Percentiles rank a stretch among this genome's conserved stretches.
These are phyloP conservation scores for Platalea minor DNA, from an alignment of 2,797 vertebrate genomes.

Conservation along the genomic window DNA sequence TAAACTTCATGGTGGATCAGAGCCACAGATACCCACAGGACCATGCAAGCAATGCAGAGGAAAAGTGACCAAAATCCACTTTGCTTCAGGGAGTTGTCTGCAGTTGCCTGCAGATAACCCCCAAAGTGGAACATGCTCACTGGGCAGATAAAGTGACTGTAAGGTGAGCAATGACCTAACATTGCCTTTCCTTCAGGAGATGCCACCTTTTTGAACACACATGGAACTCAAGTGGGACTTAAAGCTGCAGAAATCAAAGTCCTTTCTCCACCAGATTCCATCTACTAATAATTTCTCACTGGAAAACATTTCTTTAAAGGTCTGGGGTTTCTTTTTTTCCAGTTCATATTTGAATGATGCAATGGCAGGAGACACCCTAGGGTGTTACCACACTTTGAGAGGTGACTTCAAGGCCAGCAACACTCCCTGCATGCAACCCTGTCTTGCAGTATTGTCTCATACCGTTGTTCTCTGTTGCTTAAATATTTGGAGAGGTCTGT, in stretches of 20 bases:
- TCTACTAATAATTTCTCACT: neutral
- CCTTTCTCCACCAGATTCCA: constrained; percentile 1
- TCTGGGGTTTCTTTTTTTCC: constrained; percentile 13
- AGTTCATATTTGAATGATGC: constrained; percentile 20
- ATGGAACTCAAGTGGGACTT: neutral
- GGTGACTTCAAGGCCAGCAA: constrained; percentile 62
- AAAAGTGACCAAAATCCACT: neutral
- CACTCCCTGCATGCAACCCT: constrained; percentile 32
- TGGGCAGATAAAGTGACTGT: neutral
- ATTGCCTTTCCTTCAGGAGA: neutral
- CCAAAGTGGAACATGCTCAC: neutral
- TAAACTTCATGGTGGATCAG: neutral
- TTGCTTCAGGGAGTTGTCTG: neutral
- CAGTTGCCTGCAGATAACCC: neutral
- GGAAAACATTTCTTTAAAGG: constrained; percentile 19
- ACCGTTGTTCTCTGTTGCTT: constrained; percentile 39
- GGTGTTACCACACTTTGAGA: constrained; percentile 46
- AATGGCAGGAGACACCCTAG: constrained; percentile 56
- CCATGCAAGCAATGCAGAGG: neutral
- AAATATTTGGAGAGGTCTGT: constrained; percentile 39
- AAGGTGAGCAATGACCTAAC: neutral
- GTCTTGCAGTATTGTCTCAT: constrained; percentile 41
- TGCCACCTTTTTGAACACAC: neutral
- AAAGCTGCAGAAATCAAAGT: neutral
- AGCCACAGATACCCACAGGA: neutral